phyloP scores from a whole-genome alignment of 2,113 vertebrate species.

The Redunca redunca region DNA sequence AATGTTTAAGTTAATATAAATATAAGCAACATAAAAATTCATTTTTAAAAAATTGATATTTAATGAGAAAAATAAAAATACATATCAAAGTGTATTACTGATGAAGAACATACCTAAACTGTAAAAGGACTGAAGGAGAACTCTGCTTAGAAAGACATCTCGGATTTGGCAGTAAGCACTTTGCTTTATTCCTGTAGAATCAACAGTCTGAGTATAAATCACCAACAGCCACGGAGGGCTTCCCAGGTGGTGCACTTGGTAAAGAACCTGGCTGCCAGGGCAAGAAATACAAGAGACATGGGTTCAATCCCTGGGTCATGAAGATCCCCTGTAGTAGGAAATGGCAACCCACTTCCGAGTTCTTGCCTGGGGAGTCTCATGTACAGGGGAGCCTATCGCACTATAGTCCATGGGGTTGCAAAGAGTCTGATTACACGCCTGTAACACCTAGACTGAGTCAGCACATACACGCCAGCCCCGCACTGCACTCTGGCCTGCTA shows the following conservation, averaged over 20 bases:
- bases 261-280: background rate
- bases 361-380: background rate
- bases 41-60: background rate
- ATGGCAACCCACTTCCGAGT: background rate
- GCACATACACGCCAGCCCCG: background rate
- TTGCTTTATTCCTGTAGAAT: background rate
- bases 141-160: background rate
- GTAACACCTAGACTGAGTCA: no score
- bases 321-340: background rate
- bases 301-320: background rate
- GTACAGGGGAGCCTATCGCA: background rate
- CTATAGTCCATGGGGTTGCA: fast-evolving
- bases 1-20: background rate
- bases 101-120: background rate
- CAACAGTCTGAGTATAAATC: background rate
- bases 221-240: background rate
- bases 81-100: background rate
- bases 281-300: background rate
- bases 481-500: fast-evolving
- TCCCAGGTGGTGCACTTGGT: background rate
- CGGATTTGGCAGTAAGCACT: background rate
- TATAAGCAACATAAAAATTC: background rate
- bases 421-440: fast-evolving
- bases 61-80: background rate
- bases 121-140: background rate